phyloP scores from a whole-genome alignment of 1,140 invertebrate genomes.

The Heliconius hermathena region DNA sequence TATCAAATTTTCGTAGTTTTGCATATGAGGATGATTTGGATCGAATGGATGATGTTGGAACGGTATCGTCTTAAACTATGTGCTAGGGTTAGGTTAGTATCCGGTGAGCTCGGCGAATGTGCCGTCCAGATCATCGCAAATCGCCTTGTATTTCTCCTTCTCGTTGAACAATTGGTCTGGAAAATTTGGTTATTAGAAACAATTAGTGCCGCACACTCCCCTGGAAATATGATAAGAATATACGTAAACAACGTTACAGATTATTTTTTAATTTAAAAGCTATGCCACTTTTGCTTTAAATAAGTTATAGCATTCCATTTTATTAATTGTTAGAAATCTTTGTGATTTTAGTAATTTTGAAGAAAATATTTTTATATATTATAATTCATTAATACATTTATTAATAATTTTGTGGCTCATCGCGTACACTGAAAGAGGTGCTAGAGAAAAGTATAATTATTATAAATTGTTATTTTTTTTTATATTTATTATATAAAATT shows the following conservation, averaged over 20 bases:
- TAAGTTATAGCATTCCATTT: constrained; percentile 61
- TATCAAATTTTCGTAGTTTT: constrained; percentile 20
- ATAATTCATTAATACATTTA: not conserved
- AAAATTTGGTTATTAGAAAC: constrained; percentile 71
- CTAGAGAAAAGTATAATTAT: not conserved
- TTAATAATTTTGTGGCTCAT: not conserved
- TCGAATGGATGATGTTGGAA: constrained; percentile 46
- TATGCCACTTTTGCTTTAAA: constrained; percentile 42
- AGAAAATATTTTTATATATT: constrained; percentile 19
- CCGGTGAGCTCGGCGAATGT: constrained; percentile 95
- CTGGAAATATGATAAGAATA: constrained; percentile 34
- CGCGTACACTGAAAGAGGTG: not conserved
- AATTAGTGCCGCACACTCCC: constrained; percentile 38
- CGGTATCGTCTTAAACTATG: constrained; percentile 72
- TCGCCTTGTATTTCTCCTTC: constrained; percentile 97
- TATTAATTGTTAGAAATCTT: constrained; percentile 45
- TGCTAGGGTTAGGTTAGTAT: constrained; percentile 85
- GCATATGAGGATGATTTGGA: constrained; percentile 41
- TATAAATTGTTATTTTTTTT: not conserved
- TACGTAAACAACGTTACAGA: constrained; percentile 14
- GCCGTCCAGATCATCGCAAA: constrained; percentile 98
- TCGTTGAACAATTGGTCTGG: constrained; percentile 87
- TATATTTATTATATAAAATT: not conserved
- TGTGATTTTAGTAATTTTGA: constrained; percentile 36
- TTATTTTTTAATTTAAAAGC: constrained; percentile 53